Base-by-base conservation (phyloP, 2,888 invertebrate species). In the Hypomecis punctinalis region DNA sequence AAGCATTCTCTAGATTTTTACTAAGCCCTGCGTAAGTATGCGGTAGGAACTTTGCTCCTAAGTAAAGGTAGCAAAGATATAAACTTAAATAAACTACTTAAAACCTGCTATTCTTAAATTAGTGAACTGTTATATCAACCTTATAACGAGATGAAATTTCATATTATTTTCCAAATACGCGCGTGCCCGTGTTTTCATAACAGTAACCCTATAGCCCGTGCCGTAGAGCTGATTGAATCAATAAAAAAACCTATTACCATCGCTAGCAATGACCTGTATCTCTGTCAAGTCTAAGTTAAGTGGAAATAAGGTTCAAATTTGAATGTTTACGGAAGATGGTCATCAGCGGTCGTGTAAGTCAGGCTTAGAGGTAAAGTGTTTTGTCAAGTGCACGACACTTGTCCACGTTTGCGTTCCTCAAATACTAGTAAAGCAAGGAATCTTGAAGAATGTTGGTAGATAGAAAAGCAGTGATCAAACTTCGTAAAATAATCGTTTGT, bases 351-450 rank as follows among this genome's bases (percentile, higher is more conserved):
- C 47, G 56, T 56, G 33, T n/a, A 36, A 43, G 43, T 45, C 10
- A 6, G 53, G 52, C 61, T 62, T 63, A 60, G 61, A 59, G 53
- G 48, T 66, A 52, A 59, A 69, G 67, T 69, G 68, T 66, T 69
- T 63, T 64, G 61, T 68, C 61, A 67, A 70, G 68, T 70, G 61
- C 64, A 61, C 63, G 59, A 66, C 57, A 64, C 64, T 60, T 64
- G 63, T 58, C 43, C 62, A 62, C 66, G 52, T 63, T 67, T 61
- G 51, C 36, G 62, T 57, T 55, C 51, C 58, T 63, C 66, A 68
- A 70, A 70, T 59, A 68, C 52, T 23, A 55, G 62, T 63, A 48
- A 63, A 56, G 57, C 36, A 11, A 55, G 48, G 49, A 64, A 66
- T 63, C 39, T 65, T 13, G 43, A 49, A 39, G n/a, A 51, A 35